These are phyloP conservation scores for Patella vulgata DNA, from an alignment of 1,140 invertebrate species.

Conservation along the genomic window DNA sequence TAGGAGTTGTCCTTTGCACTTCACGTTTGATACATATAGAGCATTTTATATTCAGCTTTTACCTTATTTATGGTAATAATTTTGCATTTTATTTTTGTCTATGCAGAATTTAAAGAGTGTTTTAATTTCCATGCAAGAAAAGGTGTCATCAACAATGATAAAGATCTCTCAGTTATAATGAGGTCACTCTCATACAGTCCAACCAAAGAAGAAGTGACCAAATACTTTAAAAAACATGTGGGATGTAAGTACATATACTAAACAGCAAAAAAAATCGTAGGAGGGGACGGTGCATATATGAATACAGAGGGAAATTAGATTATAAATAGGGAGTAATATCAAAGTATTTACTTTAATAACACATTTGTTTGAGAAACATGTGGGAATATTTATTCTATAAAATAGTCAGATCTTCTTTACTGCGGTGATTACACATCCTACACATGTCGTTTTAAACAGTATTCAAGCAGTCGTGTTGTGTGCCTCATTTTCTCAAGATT, in stretches of 20 bases:
- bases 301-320: neutral
- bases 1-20: too few relatives aligned
- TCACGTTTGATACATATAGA: too few relatives aligned
- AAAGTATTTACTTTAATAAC: neutral
- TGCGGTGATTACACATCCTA: too few relatives aligned
- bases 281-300: neutral
- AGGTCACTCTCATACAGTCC: conserved; percentile 91
- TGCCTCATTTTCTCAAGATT: too few relatives aligned
- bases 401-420: too few relatives aligned
- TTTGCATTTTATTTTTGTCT: conserved; percentile 30
- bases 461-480: too few relatives aligned
- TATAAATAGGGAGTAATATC: neutral
- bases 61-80: too few relatives aligned
- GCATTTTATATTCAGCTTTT: too few relatives aligned
- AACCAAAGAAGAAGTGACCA: conserved; percentile 88
- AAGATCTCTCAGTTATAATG: conserved; percentile 94
- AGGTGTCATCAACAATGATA: conserved; percentile 85
- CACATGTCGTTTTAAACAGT: too few relatives aligned
- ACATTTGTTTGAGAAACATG: conserved; percentile 5
- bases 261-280: neutral
- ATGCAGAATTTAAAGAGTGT: conserved; percentile 92
- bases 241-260: conserved; percentile 37
- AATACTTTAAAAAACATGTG: conserved; percentile 83
- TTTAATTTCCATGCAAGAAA: conserved; percentile 89
- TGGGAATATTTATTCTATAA: too few relatives aligned